A percentile compares a stretch with the other conserved stretches of the same genome.
phyloP scores from a whole-genome alignment of 2,797 vertebrate species.

The Sebastes jordani region DNA sequence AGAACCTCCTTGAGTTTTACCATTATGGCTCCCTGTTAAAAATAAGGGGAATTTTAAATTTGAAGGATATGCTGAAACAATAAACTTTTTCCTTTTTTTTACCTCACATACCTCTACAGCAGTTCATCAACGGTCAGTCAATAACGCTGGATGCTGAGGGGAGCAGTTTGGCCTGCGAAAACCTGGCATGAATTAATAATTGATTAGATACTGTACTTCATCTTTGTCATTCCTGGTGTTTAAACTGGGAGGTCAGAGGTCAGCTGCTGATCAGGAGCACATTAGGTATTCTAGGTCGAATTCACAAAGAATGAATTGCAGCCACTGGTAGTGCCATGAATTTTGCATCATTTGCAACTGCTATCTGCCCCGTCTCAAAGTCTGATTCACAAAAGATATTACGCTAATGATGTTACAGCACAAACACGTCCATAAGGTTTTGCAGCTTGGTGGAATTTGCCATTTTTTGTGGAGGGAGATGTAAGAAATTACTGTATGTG shows the following conservation, averaged over 20 bases:
- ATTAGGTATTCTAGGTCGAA: background rate
- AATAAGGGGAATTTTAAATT: background rate
- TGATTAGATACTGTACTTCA: background rate
- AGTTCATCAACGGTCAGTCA: background rate
- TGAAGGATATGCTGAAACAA: fast-evolving
- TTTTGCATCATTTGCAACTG: too few species aligned
- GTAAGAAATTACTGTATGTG: too few species aligned
- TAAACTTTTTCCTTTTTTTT: background rate
- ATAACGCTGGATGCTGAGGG: fast-evolving
- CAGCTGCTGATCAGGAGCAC: background rate
- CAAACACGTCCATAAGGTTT: too few species aligned
- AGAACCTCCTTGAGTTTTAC: background rate
- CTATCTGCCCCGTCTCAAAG: too few species aligned
- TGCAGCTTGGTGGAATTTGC: too few species aligned
- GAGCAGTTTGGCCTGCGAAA: background rate
- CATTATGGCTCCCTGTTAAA: background rate
- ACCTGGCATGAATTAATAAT: background rate
- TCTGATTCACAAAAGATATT: too few species aligned
- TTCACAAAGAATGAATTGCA: too few species aligned
- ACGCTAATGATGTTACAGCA: too few species aligned
- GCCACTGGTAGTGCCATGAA: too few species aligned
- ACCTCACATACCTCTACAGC: background rate
- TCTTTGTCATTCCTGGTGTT: background rate
- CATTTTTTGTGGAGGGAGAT: too few species aligned
- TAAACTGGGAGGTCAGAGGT: background rate